Evolutionary conservation across 2,888 invertebrate species (phyloP), one percentile per base, ranked within the genome.

Genomic region (Microplitis deprimator): DNA sequence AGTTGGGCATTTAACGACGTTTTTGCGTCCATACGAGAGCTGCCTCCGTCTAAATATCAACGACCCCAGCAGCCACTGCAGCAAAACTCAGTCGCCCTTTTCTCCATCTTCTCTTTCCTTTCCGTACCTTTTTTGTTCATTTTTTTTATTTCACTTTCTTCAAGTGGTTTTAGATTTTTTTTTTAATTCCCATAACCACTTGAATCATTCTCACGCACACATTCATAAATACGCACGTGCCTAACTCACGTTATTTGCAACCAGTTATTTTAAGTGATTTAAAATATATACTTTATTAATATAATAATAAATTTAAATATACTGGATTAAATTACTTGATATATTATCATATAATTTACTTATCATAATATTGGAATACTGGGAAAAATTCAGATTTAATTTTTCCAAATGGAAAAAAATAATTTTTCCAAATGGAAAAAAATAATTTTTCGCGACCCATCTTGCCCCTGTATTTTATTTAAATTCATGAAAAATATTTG

Each of bases 11-110:
- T 77, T 77, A 73, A 73, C 73, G 68, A 77, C 61, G 65, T 68
- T 77, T 73, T 77, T 73, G 73, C 76, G 50, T 77, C 38, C 73
- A 50, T 50, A 50, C 50, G 1, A 64, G 73, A 41, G 73, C 61
- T 50, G 50, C 50, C 50, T 41, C 76, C 68, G 68, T 77, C 73
- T 77, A 77, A 77, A 77, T 77, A 77, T 77, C 76, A 77, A 77
- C 76, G 76, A 77, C 68, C 76, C 76, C 76, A 73, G 10, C 8
- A 65, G 20, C 13, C 65, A 65, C 65, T 62, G 13, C 50, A 50
- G 50, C 50, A 13, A 29, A 29, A 13, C 50, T 50, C 50, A 50
- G 50, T 50, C 50, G 50, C 50, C 50, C 50, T 50, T 29, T 50
- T 50, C 13, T 50, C 13, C 50, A 5, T 5, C 50, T 8, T 50